These are phyloP conservation scores for Drosophila diplacantha DNA, from an alignment of 2,888 invertebrate species.

Conservation along the genomic window DNA sequence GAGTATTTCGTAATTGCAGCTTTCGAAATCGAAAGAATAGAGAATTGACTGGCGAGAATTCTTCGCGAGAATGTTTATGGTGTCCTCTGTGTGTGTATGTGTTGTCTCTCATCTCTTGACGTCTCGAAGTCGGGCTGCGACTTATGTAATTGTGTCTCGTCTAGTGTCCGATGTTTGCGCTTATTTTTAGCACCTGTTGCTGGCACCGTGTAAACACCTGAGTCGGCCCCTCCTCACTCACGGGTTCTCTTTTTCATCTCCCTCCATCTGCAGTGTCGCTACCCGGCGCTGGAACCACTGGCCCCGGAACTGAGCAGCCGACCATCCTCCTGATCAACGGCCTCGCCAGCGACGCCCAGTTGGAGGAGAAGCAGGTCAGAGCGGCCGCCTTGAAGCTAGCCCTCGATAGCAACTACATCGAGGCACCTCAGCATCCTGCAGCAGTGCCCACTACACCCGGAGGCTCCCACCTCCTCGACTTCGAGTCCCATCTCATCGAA, in stretches of 20 bases:
- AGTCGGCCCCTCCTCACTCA: conserved; percentile 15
- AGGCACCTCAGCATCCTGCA: conserved; percentile 21
- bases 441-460: conserved; percentile 55
- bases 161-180: conserved; percentile 37
- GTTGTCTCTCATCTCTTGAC: conserved; percentile 12
- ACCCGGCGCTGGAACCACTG: conserved; percentile 75
- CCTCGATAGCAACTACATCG: conserved; percentile 42
- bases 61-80: conserved; percentile 14
- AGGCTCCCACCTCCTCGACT: conserved; percentile 68
- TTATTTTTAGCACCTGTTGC: conserved; percentile 68
- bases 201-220: conserved; percentile 38
- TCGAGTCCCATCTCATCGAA: conserved; percentile 77
- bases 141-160: conserved; percentile 61
- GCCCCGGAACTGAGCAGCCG: conserved; percentile 69
- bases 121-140: conserved; percentile 13
- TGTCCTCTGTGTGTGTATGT: conserved; percentile 13
- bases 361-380: conserved; percentile 36
- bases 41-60: conserved; percentile 5
- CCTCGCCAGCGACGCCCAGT: conserved; percentile 51
- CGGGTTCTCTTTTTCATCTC: neutral
- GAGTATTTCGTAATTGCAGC: conserved; percentile 60
- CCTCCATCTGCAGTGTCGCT: conserved; percentile 75
- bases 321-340: conserved; percentile 76
- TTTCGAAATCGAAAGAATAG: conserved; percentile 39
- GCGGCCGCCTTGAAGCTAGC: conserved; percentile 45